These are phyloP conservation scores for Anoplophora glabripennis DNA, from an alignment of 1,140 invertebrate species.

Conservation along the genomic window DNA sequence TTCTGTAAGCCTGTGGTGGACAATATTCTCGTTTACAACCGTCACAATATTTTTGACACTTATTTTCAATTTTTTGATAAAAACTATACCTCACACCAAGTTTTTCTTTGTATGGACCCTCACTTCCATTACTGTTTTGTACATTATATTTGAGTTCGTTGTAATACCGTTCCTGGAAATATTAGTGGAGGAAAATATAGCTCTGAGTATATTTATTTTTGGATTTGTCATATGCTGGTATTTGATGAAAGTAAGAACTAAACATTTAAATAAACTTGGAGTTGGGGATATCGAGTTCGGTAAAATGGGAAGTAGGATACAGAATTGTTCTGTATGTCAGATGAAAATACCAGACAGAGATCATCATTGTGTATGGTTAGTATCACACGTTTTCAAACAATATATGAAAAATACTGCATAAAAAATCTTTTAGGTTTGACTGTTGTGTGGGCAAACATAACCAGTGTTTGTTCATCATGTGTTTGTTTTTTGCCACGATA, in stretches of 20 bases:
- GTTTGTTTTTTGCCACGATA: slow-evolving; percentile 57
- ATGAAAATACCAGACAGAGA: slow-evolving; percentile 49
- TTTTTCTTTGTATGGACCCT: slow-evolving; percentile 69
- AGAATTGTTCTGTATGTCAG: slow-evolving; percentile 48
- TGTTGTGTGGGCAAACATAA: slow-evolving; percentile 69
- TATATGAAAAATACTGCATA: slow-evolving; percentile 17
- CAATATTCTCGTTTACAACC: slow-evolving; percentile 61
- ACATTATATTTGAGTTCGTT: slow-evolving; percentile 63
- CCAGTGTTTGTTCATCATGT: slow-evolving; percentile 59
- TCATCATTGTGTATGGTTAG: slow-evolving; percentile 55
- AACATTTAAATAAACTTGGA: slow-evolving; percentile 21
- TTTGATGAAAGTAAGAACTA: slow-evolving; percentile 54
- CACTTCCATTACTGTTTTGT: slow-evolving; percentile 60
- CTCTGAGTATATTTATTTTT: slow-evolving; percentile 58
- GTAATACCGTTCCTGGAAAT: slow-evolving; percentile 65
- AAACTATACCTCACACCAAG: slow-evolving; percentile 50
- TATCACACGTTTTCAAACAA: too few relatives aligned
- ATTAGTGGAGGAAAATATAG: slow-evolving; percentile 63
- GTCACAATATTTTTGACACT: slow-evolving; percentile 61
- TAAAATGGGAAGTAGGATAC: slow-evolving; percentile 26
- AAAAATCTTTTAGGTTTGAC: slow-evolving; percentile 59
- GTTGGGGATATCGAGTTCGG: slow-evolving; percentile 31
- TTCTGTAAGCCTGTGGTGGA: slow-evolving; percentile 58
- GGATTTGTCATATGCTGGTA: slow-evolving; percentile 58
- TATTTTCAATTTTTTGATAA: slow-evolving; percentile 59